A percentile compares a stretch with the other conserved stretches of the same genome.
Conservation (phyloP, 2,888 invertebrate species). For the Epsilonema sp. region DNA sequence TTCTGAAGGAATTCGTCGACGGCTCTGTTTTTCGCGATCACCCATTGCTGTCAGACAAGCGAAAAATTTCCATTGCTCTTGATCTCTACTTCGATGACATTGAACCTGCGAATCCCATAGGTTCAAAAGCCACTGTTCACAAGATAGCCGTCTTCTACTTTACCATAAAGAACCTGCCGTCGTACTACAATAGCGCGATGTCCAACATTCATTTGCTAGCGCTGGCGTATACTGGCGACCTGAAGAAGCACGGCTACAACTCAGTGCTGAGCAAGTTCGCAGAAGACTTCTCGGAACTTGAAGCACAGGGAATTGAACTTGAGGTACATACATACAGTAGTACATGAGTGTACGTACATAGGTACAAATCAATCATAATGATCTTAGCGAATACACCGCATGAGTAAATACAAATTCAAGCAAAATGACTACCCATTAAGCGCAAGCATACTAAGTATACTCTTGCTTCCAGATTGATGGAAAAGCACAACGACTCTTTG, state of each 20-base stretch:
- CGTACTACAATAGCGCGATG: neutral
- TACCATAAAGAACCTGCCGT: neutral
- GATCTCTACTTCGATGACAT: constrained; percentile 1
- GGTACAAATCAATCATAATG: too few relatives aligned
- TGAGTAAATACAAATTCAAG: too few relatives aligned
- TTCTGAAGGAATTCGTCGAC: neutral
- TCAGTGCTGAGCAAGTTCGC: neutral
- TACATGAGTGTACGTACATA: too few relatives aligned
- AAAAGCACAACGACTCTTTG: neutral
- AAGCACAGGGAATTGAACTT: neutral
- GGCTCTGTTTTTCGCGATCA: neutral
- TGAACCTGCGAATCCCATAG: neutral
- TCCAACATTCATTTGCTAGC: neutral
- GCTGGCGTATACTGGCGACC: neutral
- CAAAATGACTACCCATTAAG: too few relatives aligned
- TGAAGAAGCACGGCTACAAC: neutral
- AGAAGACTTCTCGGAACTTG: neutral
- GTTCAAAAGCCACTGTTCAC: neutral
- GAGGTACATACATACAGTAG: too few relatives aligned
- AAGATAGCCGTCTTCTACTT: neutral
- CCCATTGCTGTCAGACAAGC: neutral
- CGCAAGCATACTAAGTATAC: too few relatives aligned
- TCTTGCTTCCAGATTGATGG: too few relatives aligned
- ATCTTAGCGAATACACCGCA: too few relatives aligned
- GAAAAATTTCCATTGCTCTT: neutral